Conservation (phyloP, 2,797 vertebrate genomes). For the Otolemur crassicaudatus region DNA sequence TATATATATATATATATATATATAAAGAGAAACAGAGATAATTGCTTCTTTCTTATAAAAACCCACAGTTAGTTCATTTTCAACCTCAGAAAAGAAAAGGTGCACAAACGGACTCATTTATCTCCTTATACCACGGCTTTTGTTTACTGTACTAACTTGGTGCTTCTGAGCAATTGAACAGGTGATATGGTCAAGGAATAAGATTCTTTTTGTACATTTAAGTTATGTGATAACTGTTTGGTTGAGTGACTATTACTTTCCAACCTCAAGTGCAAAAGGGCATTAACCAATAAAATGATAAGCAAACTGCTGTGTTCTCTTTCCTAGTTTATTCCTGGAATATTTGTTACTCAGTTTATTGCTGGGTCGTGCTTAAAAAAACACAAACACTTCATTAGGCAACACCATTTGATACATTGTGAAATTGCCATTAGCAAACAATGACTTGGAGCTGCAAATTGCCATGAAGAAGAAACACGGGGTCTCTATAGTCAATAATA, state of each 20-base stretch:
- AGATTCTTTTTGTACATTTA: not conserved
- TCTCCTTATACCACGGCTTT: not conserved
- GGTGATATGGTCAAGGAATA: not conserved
- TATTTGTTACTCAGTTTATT: not conserved
- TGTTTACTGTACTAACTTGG: not conserved
- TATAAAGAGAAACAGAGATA: not conserved
- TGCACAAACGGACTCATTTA: not conserved
- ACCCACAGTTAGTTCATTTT: constrained; percentile 7
- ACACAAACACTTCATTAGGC: not conserved
- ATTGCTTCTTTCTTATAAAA: constrained; percentile 8
- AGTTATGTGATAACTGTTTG: not conserved
- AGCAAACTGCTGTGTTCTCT: not conserved
- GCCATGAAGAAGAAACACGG: not conserved
- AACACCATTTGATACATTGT: not conserved
- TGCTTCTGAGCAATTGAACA: constrained; percentile 24
- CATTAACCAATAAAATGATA: not conserved
- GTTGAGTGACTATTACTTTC: not conserved
- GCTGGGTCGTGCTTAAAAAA: constrained; percentile 27
- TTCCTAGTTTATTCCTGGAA: constrained; percentile 4
- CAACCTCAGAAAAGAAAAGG: not conserved
- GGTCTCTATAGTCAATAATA: not conserved
- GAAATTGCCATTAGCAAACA: not conserved
- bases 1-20: too few species aligned
- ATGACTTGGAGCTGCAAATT: constrained; percentile 36
- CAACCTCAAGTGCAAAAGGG: not conserved